A percentile compares a stretch with the other conserved stretches of the same genome.
These are phyloP conservation scores for Palythoa caribaeorum DNA, from an alignment of 92 coral and sea anemone genomes.

Conservation along the genomic window DNA sequence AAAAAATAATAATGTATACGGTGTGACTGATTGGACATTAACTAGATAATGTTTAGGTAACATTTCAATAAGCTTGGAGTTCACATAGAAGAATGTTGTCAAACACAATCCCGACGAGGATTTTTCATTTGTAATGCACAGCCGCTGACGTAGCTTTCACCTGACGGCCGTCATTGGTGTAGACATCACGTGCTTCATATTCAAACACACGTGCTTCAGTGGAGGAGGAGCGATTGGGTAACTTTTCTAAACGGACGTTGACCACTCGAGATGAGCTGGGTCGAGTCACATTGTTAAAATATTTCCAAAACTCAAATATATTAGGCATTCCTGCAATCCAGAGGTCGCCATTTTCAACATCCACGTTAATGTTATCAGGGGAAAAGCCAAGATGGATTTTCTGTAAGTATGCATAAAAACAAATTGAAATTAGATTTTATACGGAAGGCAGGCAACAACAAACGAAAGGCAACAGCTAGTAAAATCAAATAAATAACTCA, in stretches of 20 bases:
- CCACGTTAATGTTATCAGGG: constrained; percentile 83
- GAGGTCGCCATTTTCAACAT: constrained; percentile 73
- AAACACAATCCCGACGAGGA: constrained; percentile 7
- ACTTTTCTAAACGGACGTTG: background rate
- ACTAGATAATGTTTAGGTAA: too few species aligned
- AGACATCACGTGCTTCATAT: constrained; percentile 2
- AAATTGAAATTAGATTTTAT: background rate
- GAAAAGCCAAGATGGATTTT: background rate
- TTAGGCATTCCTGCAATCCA: constrained; percentile 68
- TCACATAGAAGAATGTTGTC: background rate
- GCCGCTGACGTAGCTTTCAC: constrained; percentile 1
- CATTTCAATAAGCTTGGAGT: background rate
- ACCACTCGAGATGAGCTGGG: background rate
- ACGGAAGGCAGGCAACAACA: background rate
- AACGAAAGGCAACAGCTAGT: background rate
- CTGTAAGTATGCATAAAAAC: background rate
- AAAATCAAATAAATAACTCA: background rate
- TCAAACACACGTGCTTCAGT: background rate
- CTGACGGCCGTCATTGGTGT: background rate
- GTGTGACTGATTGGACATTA: too few species aligned
- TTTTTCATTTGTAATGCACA: background rate
- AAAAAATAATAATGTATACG: too few species aligned
- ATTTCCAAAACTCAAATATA: background rate
- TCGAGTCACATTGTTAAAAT: background rate
- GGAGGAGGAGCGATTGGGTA: background rate